phyloP scores from a whole-genome alignment of 2,888 invertebrate genomes.

The Lymantria monacha region DNA sequence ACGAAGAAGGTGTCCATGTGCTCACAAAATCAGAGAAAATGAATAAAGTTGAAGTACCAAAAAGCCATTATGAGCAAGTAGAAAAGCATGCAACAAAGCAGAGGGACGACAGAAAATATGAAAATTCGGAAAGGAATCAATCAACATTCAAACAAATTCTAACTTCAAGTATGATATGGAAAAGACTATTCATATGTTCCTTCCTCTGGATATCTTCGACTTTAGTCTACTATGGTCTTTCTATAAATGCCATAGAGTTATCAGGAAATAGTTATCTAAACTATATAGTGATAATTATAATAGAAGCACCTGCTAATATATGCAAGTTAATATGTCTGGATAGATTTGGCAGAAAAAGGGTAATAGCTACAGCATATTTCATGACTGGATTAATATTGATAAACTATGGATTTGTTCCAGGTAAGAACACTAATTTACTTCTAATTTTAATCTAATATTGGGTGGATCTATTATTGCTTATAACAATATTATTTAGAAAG shows the following conservation, averaged over 20 bases:
- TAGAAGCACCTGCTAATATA: conserved; percentile 90
- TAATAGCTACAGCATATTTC: conserved; percentile 83
- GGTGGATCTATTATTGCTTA: no score
- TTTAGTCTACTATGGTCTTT: conserved; percentile 90
- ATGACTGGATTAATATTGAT: conserved; percentile 85
- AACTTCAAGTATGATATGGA: conserved; percentile 78
- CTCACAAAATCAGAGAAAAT: conserved; percentile 83
- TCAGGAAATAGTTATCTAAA: conserved; percentile 90
- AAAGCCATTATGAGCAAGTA: conserved; percentile 70
- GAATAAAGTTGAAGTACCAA: conserved; percentile 79
- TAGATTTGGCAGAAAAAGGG: conserved; percentile 84
- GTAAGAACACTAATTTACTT: conserved; percentile 50
- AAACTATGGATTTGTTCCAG: conserved; percentile 83
- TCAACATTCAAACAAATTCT: conserved; percentile 67
- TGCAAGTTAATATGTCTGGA: conserved; percentile 85
- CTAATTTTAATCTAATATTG: neutral
- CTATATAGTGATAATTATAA: conserved; percentile 84
- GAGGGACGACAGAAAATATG: conserved; percentile 64
- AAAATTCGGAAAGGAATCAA: conserved; percentile 55
- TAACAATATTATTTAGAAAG: no score
- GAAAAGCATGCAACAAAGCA: conserved; percentile 70
- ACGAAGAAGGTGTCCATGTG: conserved; percentile 84
- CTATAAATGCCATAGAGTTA: conserved; percentile 88
- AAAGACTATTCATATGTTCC: conserved; percentile 85
- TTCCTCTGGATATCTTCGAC: conserved; percentile 90